phyloP scores from a whole-genome alignment of 2,888 invertebrate genomes.

The Dryadula phaetusa region DNA sequence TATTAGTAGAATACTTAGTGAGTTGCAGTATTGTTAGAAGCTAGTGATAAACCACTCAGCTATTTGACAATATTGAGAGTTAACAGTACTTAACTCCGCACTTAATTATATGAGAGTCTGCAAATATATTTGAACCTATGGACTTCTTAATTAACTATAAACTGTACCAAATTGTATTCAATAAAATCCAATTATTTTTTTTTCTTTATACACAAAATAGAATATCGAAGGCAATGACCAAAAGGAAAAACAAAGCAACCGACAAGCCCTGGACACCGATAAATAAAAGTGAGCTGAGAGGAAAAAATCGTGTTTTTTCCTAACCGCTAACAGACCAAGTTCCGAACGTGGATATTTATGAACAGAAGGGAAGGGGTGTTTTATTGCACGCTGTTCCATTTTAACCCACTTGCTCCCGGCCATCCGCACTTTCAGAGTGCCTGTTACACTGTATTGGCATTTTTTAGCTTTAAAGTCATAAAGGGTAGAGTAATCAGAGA shows the following conservation, averaged over 20 bases:
- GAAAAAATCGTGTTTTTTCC: constrained; percentile 63
- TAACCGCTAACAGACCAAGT: constrained; percentile 81
- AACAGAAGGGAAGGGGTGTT: constrained; percentile 81
- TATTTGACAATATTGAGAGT: too few species aligned
- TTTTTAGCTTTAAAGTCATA: background rate
- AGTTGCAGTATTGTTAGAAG: too few species aligned
- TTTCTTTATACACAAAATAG: constrained; percentile 12
- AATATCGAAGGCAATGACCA: constrained; percentile 20
- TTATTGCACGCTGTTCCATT: constrained; percentile 77
- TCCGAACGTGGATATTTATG: constrained; percentile 82
- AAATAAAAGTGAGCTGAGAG: constrained; percentile 72
- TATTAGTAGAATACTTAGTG: too few species aligned
- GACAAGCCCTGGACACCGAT: constrained; percentile 62
- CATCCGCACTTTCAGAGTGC: constrained; percentile 70
- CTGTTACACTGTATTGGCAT: constrained; percentile 54
- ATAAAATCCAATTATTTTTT: background rate
- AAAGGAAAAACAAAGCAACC: constrained; percentile 47
- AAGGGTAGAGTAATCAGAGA: background rate
- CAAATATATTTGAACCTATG: too few species aligned
- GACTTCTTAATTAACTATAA: too few species aligned
- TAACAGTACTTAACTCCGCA: too few species aligned
- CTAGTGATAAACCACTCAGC: too few species aligned
- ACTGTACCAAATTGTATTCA: background rate
- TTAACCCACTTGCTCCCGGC: constrained; percentile 82
- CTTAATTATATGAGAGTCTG: too few species aligned